These are phyloP conservation scores for Micromesistius poutassou DNA, from an alignment of 2,797 vertebrate species.

Conservation along the genomic window DNA sequence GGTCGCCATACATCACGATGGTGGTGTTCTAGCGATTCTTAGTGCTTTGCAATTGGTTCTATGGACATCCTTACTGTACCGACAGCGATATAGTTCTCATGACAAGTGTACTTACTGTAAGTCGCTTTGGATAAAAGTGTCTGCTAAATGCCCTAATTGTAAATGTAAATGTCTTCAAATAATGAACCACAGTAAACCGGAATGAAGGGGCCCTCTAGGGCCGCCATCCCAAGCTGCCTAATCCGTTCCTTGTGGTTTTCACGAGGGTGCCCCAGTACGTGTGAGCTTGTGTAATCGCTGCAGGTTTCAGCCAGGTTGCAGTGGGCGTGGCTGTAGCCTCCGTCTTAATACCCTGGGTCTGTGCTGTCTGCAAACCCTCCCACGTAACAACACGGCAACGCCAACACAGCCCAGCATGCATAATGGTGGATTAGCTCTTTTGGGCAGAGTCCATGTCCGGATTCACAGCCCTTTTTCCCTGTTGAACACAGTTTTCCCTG, in stretches of 20 bases:
- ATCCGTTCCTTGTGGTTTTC: slow-evolving; percentile 74
- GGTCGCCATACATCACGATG: slow-evolving; percentile 17
- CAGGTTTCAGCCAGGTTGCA: slow-evolving; percentile 28
- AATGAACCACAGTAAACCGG: slow-evolving; percentile 16
- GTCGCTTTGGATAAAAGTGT: no score
- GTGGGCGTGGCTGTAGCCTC: slow-evolving; percentile 10
- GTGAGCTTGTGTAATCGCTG: slow-evolving; percentile 20
- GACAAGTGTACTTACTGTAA: no score
- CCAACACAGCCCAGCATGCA: slow-evolving; percentile 20
- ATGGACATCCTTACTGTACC: no score
- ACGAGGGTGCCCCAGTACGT: slow-evolving; percentile 43
- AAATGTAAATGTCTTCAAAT: background rate
- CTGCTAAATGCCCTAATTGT: no score
- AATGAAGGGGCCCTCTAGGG: slow-evolving; percentile 6
- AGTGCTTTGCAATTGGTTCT: no score
- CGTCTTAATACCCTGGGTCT: background rate
- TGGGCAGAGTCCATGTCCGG: background rate
- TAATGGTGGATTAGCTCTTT: background rate
- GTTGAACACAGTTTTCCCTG: background rate
- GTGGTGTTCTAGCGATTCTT: slow-evolving; percentile 29
- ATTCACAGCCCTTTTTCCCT: background rate
- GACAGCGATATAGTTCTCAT: no score
- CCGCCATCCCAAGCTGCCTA: slow-evolving; percentile 43
- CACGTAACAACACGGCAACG: slow-evolving; percentile 3
- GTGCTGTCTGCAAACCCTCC: background rate